Conservation (phyloP, 1,140 invertebrate species). For the Heliconius melpomene region DNA sequence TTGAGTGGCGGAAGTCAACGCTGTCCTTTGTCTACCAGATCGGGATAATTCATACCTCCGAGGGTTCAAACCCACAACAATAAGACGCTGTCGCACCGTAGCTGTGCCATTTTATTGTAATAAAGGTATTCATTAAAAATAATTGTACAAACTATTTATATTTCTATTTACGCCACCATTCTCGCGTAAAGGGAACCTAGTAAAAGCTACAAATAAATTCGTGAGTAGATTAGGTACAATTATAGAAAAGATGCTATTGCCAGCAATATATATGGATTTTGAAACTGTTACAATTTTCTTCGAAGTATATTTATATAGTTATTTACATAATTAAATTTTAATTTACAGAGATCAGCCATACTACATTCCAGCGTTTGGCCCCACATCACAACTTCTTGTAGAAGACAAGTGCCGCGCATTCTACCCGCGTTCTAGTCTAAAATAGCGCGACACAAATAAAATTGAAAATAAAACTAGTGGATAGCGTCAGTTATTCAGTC, state of each 20-base stretch:
- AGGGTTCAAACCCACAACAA: no score
- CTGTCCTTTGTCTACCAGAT: no score
- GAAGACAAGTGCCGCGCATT: constrained; percentile 67
- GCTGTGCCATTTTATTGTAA: no score
- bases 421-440: constrained; percentile 61
- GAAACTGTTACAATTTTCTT: not conserved
- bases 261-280: not conserved
- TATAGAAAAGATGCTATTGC: not conserved
- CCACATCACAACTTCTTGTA: constrained; percentile 59
- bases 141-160: not conserved
- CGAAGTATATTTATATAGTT: no score
- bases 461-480: constrained; percentile 77
- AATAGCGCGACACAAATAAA: constrained; percentile 81
- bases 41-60: no score
- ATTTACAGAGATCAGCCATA: not conserved
- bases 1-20: no score
- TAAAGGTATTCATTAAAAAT: not conserved
- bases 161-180: not conserved
- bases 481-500: constrained; percentile 71
- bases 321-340: not conserved
- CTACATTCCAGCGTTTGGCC: constrained; percentile 27
- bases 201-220: constrained; percentile 2
- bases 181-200: not conserved
- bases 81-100: no score
- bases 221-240: not conserved